phyloP scores from a whole-genome alignment of 2,113 vertebrate species.

The Xenopus laevis region DNA sequence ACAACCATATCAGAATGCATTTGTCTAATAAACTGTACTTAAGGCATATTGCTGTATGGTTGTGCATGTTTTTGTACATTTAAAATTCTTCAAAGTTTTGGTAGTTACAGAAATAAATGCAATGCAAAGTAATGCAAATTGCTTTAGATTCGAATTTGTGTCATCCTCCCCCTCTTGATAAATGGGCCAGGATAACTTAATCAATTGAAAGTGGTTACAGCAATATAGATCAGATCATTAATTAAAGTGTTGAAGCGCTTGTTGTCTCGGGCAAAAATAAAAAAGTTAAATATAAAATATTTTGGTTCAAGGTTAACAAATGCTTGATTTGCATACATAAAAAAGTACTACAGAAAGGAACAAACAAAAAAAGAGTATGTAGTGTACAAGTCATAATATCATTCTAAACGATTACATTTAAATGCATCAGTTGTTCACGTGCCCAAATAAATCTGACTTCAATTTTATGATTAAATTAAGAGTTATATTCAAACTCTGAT shows the following conservation, averaged over 20 bases:
- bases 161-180: conserved; percentile 22
- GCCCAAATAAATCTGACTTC: too few relatives aligned
- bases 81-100: background rate
- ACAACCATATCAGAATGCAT: too few relatives aligned
- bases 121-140: conserved; percentile 40
- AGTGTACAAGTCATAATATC: too few relatives aligned
- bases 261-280: conserved; percentile 11
- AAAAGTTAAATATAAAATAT: conserved; percentile 2
- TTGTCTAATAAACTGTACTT: too few relatives aligned
- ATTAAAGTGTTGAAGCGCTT: conserved; percentile 20
- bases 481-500: too few relatives aligned
- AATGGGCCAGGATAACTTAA: conserved; percentile 26
- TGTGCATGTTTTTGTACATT: too few relatives aligned
- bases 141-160: conserved; percentile 31
- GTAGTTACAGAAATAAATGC: conserved; percentile 26
- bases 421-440: too few relatives aligned
- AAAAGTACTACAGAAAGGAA: background rate
- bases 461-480: too few relatives aligned
- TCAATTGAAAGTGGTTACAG: conserved; percentile 25
- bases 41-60: too few relatives aligned
- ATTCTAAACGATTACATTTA: too few relatives aligned
- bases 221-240: conserved; percentile 19
- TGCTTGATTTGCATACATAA: background rate
- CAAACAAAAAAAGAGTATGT: too few relatives aligned
- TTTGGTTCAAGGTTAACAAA: conserved; percentile 20